Base-by-base conservation (phyloP, 2,113 vertebrate species). In the Lagopus leucura region DNA sequence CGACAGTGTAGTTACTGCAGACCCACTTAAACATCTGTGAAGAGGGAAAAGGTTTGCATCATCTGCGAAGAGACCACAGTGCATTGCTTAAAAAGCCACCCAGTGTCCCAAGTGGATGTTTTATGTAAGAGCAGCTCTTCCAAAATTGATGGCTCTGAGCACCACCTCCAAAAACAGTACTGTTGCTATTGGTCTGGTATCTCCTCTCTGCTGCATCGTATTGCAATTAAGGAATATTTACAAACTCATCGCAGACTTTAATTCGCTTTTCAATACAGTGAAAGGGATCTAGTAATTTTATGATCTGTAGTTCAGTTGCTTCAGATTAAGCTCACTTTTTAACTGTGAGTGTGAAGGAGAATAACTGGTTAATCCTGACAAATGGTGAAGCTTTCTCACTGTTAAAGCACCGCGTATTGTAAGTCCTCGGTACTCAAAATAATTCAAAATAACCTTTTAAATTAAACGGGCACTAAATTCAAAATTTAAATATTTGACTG, bases 1-100 rank as follows among this genome's bases (percentile, higher is more conserved):
- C 36, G 40, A 5, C 54, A 10, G 7, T 7, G 9, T 2, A 14
- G 19, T 1, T 69, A 47, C 50, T 63, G 66, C 38, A 57, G 52
- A 8, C 3, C 1, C 0, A 1, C 42, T 43, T 27, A 40, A 63
- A 1, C 1, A 1, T 55, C 38, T 27, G n/a, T 58, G 71, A n/a
- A 58, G 9, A 48, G 43, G 10, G 10, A 79, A 67, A 65, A 61
- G 20, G 45, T 52, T 75, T 57, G 40, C 34, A 7, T 10, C 65
- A 30, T 47, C 34, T 87, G 6, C 34, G n/a, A 3, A 0, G 24
- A 79, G 54, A 24, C 19, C 66, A 2, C 2, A 28, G 42, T 38
- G 19, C 13, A 3, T 52, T 10, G 10, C 43, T 64, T 5, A 28
- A 57, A 75, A 67, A 13, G 22, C 57, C 28, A 50, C 16, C 9